Conservation (phyloP, 37 sponge, comb jelly and placozoan species). For the Tethya wilhelma region DNA sequence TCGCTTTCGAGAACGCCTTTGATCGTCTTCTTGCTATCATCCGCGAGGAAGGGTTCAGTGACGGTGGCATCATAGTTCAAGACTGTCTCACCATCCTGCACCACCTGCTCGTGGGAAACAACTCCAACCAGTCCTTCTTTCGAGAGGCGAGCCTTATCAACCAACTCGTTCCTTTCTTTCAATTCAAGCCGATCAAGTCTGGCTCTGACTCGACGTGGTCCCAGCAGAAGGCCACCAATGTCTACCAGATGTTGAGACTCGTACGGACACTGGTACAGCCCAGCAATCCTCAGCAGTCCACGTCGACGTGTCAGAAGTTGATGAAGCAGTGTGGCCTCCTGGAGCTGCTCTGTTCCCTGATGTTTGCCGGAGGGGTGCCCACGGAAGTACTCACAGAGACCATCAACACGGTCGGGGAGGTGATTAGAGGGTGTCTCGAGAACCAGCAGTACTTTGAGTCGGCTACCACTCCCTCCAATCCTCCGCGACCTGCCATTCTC, state of each 20-base stretch:
- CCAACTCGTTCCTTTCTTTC: conserved; percentile 65
- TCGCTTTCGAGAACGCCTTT: conserved; percentile 97
- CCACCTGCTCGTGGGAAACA: conserved; percentile 73
- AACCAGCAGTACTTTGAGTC: conserved; percentile 77
- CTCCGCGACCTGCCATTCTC: conserved; percentile 81
- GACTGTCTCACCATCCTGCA: conserved; percentile 83
- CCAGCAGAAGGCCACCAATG: conserved; percentile 66
- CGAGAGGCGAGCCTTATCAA: conserved; percentile 80
- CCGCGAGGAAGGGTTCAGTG: conserved; percentile 85
- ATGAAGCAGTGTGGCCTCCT: conserved; percentile 74
- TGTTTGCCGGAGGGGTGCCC: conserved; percentile 84
- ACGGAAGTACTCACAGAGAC: conserved; percentile 72
- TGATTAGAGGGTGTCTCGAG: conserved; percentile 61
- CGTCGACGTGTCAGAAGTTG: conserved; percentile 62
- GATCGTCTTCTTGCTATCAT: conserved; percentile 83
- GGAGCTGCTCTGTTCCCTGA: conserved; percentile 60
- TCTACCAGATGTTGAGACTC: conserved; percentile 51
- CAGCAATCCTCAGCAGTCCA: conserved; percentile 67
- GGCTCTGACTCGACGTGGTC: conserved; percentile 13
- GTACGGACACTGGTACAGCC: conserved; percentile 70
- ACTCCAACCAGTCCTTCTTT: conserved; percentile 92
- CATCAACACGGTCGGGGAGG: conserved; percentile 86
- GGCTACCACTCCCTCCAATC: conserved; percentile 65
- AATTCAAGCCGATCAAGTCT: conserved; percentile 9
- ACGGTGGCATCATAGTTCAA: conserved; percentile 89